Conservation (phyloP, 2,888 invertebrate genomes). For the Ptychoptera contaminata region DNA sequence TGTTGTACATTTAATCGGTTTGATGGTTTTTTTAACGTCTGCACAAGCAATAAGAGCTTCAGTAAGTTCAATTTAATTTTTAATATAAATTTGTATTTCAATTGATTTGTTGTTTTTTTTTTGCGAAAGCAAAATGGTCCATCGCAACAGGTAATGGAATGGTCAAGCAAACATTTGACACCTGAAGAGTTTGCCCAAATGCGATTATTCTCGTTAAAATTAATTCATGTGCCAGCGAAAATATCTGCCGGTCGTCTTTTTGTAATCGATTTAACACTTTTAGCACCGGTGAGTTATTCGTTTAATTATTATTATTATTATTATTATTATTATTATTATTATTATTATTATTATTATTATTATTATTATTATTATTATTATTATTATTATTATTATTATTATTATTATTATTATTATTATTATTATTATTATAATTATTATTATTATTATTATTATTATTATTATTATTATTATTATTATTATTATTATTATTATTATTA, state of each 20-base stretch:
- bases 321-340: no score
- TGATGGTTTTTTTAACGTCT: slow-evolving; percentile 2
- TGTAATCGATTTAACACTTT: background rate
- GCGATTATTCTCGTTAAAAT: slow-evolving; percentile 2
- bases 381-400: no score
- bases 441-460: no score
- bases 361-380: no score
- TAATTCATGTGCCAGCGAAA: slow-evolving; percentile 2
- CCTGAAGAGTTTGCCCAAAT: slow-evolving; percentile 4
- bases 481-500: no score
- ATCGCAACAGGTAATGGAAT: slow-evolving; percentile 1
- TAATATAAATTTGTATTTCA: background rate
- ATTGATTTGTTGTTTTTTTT: background rate
- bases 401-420: no score
- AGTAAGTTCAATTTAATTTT: background rate
- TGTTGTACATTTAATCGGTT: background rate
- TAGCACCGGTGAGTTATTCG: slow-evolving; percentile 5
- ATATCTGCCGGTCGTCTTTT: slow-evolving; percentile 5
- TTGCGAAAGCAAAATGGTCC: background rate
- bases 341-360: no score
- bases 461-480: no score
- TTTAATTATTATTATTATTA: background rate
- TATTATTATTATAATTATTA: no score
- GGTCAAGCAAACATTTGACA: slow-evolving; percentile 1
- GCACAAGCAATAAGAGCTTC: slow-evolving; percentile 3